These are phyloP conservation scores for Halocynthia aurantium DNA, from an alignment of 23 tunicate species.

Conservation along the genomic window DNA sequence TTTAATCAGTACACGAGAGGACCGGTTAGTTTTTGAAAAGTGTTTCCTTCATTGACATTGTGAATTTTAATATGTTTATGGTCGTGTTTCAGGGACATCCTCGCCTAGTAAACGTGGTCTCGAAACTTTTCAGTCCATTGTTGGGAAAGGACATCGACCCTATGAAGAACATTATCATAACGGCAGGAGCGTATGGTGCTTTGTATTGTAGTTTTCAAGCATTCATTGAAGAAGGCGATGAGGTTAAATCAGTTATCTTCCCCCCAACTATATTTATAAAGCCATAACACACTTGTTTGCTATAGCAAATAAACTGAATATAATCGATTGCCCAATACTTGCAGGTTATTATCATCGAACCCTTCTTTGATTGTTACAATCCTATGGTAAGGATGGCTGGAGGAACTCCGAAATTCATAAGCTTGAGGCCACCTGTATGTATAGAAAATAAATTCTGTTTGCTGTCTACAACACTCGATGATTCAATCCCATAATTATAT, in stretches of 20 bases:
- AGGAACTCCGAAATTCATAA: slow-evolving; percentile 70
- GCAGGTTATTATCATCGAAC: slow-evolving; percentile 94
- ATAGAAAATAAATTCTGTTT: neutral
- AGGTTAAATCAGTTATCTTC: slow-evolving; percentile 19
- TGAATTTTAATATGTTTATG: neutral
- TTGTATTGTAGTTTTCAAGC: slow-evolving; percentile 72
- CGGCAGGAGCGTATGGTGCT: slow-evolving; percentile 89
- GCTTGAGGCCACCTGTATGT: slow-evolving; percentile 50
- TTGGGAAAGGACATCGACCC: slow-evolving; percentile 64
- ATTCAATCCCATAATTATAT: too few species aligned
- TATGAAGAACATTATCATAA: slow-evolving; percentile 47
- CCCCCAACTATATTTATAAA: too few species aligned
- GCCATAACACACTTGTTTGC: too few species aligned
- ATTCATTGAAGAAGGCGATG: slow-evolving; percentile 88
- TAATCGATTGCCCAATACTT: neutral
- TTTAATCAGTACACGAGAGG: slow-evolving; percentile 93
- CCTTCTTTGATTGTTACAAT: slow-evolving; percentile 95
- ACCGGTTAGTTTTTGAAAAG: slow-evolving; percentile 40
- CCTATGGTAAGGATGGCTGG: slow-evolving; percentile 95
- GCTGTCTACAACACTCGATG: too few species aligned
- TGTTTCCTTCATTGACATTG: neutral
- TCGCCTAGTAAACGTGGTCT: slow-evolving; percentile 41
- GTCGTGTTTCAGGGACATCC: slow-evolving; percentile 63
- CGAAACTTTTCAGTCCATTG: slow-evolving; percentile 67
- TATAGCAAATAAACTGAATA: neutral